Percentiles rank a stretch among this genome's conserved stretches.
Evolutionary conservation across 1,140 invertebrate genomes (phyloP).

Genomic region (Acromyrmex heyeri): DNA sequence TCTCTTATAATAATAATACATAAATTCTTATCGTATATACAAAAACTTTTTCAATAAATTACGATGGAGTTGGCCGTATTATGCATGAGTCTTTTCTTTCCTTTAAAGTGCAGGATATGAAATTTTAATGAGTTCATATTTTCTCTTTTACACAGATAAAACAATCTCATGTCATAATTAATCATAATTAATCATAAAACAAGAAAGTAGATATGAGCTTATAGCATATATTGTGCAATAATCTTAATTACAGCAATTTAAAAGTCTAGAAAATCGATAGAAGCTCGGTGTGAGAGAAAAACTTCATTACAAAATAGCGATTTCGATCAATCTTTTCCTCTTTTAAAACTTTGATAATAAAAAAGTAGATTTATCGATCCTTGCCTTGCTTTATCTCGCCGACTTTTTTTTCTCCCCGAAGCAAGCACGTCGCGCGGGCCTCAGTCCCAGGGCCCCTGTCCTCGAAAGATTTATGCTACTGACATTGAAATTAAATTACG

Average conservation of each 20-base stretch:
- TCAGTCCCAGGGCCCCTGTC: constrained; percentile 61
- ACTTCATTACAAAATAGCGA: constrained; percentile 7
- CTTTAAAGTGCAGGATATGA: background rate
- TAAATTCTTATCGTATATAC: constrained; percentile 6
- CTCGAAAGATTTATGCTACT: constrained; percentile 73
- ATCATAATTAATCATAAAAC: background rate
- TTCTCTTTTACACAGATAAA: background rate
- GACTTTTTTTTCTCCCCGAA: constrained; percentile 59
- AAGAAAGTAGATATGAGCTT: background rate
- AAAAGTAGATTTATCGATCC: constrained; percentile 48
- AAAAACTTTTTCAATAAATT: constrained; percentile 13
- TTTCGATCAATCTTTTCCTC: constrained; percentile 1
- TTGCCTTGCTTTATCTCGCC: constrained; percentile 63
- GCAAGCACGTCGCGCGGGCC: constrained; percentile 32
- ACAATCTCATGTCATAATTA: background rate
- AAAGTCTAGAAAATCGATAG: background rate
- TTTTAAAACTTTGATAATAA: constrained; percentile 14
- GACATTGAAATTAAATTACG: constrained; percentile 78
- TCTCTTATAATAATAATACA: background rate
- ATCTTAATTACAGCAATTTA: background rate
- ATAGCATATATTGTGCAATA: background rate
- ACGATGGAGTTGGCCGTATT: background rate
- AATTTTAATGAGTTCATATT: background rate
- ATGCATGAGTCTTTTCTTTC: background rate
- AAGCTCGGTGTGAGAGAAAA: background rate